A percentile compares a stretch with the other conserved stretches of the same genome.
These are phyloP conservation scores for Chaetorhynchus papuensis DNA, from an alignment of 2,113 vertebrate species.

Conservation along the genomic window DNA sequence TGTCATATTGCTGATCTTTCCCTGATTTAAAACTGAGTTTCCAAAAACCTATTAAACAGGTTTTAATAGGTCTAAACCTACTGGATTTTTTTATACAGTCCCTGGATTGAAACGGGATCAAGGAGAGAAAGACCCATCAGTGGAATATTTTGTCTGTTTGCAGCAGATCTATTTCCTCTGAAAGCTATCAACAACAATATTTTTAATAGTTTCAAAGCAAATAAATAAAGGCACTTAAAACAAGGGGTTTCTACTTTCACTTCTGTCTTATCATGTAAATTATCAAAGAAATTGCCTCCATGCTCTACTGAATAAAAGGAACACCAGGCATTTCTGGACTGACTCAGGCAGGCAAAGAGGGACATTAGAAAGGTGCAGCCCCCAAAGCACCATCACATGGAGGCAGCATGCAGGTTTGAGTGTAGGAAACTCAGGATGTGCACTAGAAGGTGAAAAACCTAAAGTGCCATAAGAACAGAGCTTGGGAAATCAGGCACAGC, in stretches of 20 bases:
- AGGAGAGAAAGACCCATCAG: not conserved
- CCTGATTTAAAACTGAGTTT: not conserved
- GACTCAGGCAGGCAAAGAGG: not conserved
- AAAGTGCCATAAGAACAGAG: not conserved
- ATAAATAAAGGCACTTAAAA: not conserved
- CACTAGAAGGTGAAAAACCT: not conserved
- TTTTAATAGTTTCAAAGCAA: not conserved
- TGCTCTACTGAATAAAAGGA: not conserved
- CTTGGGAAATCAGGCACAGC: not conserved
- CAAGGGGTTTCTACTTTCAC: not conserved
- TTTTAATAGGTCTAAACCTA: not conserved
- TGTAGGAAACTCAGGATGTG: not conserved
- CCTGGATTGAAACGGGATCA: not conserved
- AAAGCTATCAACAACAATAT: not conserved
- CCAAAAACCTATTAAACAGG: slow-evolving; percentile 3
- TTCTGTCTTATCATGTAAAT: not conserved
- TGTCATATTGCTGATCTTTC: not conserved
- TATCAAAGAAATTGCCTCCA: not conserved
- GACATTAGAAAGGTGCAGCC: not conserved
- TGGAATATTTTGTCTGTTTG: not conserved
- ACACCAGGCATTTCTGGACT: not conserved
- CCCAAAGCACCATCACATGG: rapidly evolving
- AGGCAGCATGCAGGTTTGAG: not conserved
- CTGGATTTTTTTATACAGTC: not conserved
- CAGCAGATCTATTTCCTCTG: not conserved